These are phyloP conservation scores for Callopanchax toddi DNA, from an alignment of 2,113 vertebrate species.

Conservation along the genomic window DNA sequence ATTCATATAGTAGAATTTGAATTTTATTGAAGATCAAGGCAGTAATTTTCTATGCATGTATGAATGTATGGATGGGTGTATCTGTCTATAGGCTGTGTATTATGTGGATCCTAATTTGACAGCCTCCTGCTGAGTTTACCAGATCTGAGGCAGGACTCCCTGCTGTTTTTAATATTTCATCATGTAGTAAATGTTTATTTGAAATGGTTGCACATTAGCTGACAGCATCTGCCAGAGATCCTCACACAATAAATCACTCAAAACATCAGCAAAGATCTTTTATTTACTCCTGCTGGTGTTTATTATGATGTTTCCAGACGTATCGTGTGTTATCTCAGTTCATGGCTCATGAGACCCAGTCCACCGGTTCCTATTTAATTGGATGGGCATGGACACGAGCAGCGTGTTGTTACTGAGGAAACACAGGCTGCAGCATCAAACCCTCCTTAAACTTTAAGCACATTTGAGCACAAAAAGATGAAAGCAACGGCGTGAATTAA, in stretches of 20 bases:
- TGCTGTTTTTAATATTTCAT: constrained; percentile 22
- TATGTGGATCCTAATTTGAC: constrained; percentile 3
- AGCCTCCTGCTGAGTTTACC: constrained; percentile 1
- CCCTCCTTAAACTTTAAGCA: constrained; percentile 51
- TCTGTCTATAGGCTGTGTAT: background rate
- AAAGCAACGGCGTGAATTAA: constrained; percentile 55
- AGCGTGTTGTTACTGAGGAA: constrained; percentile 25
- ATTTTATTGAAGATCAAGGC: no score
- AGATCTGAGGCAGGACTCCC: constrained; percentile 1
- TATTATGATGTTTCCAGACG: background rate
- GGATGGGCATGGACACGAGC: constrained; percentile 18
- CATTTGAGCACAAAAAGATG: constrained; percentile 41
- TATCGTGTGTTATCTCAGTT: constrained; percentile 7
- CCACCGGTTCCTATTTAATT: constrained; percentile 20
- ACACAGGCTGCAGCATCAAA: constrained; percentile 12
- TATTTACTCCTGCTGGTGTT: background rate
- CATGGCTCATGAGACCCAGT: constrained; percentile 18
- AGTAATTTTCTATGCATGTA: no score
- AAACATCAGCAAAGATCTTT: background rate
- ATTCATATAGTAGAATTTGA: no score
- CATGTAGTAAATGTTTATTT: constrained; percentile 34
- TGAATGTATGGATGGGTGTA: no score
- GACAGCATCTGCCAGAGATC: constrained; percentile 25
- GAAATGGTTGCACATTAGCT: constrained; percentile 13
- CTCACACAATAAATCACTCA: background rate